Conservation (phyloP, 2,888 invertebrate species). For the Ommatoiulus sabulosus region DNA sequence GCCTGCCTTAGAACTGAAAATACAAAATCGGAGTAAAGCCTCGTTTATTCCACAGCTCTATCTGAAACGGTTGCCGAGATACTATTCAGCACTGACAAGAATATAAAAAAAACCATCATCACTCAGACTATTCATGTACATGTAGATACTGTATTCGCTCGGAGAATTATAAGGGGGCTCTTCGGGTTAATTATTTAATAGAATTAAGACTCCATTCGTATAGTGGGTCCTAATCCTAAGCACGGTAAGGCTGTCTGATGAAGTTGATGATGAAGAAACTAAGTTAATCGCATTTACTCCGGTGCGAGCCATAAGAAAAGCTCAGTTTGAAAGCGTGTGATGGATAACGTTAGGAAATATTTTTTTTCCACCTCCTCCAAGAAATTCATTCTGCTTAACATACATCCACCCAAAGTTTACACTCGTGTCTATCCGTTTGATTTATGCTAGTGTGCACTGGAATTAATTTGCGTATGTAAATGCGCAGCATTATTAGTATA, state of each 20-base stretch:
- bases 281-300: conserved; percentile 35
- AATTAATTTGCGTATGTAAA: conserved; percentile 48
- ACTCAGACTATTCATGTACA: not conserved
- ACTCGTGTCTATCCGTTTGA: conserved; percentile 45
- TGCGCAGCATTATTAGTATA: conserved; percentile 47
- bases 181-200: conserved; percentile 39
- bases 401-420: conserved; percentile 41
- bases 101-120: not conserved
- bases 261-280: conserved; percentile 44
- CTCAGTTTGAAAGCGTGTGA: conserved; percentile 32
- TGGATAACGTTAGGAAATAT: conserved; percentile 5
- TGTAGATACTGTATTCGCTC: not conserved
- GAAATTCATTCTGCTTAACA: conserved; percentile 47
- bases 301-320: conserved; percentile 23
- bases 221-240: not conserved
- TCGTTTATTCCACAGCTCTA: not conserved
- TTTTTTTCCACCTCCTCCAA: conserved; percentile 14
- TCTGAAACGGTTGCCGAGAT: not conserved
- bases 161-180: conserved; percentile 4
- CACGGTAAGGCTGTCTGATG: conserved; percentile 29
- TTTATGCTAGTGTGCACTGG: conserved; percentile 44
- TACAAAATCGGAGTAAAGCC: not conserved
- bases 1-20: too few species aligned
- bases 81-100: not conserved
- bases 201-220: not conserved